Conservation (phyloP, 1,140 invertebrate genomes). For the Sycophila sp. region DNA sequence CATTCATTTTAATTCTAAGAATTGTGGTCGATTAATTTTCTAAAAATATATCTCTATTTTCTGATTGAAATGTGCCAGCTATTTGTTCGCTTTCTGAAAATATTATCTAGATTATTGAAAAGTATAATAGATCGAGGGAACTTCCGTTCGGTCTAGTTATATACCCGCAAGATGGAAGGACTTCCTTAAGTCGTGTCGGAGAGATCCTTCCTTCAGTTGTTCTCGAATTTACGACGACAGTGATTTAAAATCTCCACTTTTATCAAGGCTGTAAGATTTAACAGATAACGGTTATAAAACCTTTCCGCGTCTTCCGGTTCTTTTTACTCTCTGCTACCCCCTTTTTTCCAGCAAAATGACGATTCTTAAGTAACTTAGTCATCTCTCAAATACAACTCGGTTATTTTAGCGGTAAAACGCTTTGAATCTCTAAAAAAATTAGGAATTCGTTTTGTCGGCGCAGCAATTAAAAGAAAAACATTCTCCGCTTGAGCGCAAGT, state of each 20-base stretch:
- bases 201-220: not conserved
- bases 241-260: conserved; percentile 17
- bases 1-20: too few species aligned
- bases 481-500: too few species aligned
- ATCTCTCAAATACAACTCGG: too few species aligned
- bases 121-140: too few species aligned
- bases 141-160: not conserved
- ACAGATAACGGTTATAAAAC: conserved; percentile 12
- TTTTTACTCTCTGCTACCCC: not conserved
- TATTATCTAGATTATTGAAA: too few species aligned
- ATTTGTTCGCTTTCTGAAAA: too few species aligned
- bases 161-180: not conserved
- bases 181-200: not conserved
- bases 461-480: too few species aligned
- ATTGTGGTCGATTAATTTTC: not conserved
- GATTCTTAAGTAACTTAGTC: not conserved
- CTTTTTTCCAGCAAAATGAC: not conserved
- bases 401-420: too few species aligned
- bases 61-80: not conserved
- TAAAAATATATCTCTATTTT: not conserved
- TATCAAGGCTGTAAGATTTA: conserved; percentile 10
- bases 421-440: too few species aligned
- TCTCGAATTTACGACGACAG: not conserved
- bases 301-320: not conserved
- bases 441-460: too few species aligned